phyloP scores from a whole-genome alignment of 2,797 vertebrate genomes.

The Argyrosomus regius region DNA sequence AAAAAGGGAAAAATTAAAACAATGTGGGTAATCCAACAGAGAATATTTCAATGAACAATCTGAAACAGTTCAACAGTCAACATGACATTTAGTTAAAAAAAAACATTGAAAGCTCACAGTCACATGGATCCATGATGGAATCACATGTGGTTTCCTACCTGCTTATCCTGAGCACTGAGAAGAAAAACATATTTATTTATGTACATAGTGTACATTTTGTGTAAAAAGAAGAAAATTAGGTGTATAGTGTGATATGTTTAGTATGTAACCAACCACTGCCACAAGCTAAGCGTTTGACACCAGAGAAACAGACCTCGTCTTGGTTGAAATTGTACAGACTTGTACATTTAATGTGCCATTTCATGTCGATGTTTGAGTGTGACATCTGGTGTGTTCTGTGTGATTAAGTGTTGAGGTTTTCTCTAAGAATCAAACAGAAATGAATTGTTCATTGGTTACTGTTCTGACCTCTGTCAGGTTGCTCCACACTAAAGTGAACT shows the following conservation, averaged over 20 bases:
- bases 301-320: slow-evolving; percentile 20
- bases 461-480: neutral
- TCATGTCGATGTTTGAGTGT: slow-evolving; percentile 40
- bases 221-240: slow-evolving; percentile 44
- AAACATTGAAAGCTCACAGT: neutral
- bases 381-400: slow-evolving; percentile 30
- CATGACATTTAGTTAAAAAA: slow-evolving; percentile 10
- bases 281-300: slow-evolving; percentile 21
- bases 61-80: slow-evolving; percentile 15
- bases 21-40: neutral
- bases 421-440: neutral
- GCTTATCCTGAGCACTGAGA: slow-evolving; percentile 44
- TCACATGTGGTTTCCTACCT: slow-evolving; percentile 20
- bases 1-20: slow-evolving; percentile 10
- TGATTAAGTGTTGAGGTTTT: neutral
- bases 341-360: slow-evolving; percentile 54
- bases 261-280: slow-evolving; percentile 53
- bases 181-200: slow-evolving; percentile 75
- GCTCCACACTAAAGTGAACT: slow-evolving; percentile 3
- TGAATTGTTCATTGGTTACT: neutral
- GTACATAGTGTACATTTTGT: slow-evolving; percentile 71
- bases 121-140: slow-evolving; percentile 15
- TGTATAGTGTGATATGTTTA: slow-evolving; percentile 47
- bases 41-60: neutral
- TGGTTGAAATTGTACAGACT: slow-evolving; percentile 36